Percentiles rank a stretch among this genome's conserved stretches.
Conservation (phyloP, 2,113 vertebrate species). For the Trematocara stigmaticum region DNA sequence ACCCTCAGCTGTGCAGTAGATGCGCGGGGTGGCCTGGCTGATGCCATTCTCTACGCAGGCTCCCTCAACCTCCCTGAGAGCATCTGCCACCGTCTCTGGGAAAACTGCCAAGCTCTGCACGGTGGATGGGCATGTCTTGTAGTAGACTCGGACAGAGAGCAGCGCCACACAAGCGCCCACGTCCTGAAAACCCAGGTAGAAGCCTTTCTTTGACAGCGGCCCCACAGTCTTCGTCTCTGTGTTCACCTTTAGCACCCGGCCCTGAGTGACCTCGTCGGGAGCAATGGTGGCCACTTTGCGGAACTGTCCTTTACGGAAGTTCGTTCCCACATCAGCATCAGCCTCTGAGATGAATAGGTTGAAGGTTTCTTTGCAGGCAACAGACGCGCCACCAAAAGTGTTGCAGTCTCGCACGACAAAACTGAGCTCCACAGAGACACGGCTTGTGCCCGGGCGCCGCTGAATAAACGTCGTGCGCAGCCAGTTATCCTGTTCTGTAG, state of each 20-base stretch:
- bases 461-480: constrained; percentile 95
- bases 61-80: constrained; percentile 80
- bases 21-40: constrained; percentile 75
- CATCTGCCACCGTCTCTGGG: constrained; percentile 82
- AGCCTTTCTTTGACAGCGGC: constrained; percentile 79
- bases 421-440: constrained; percentile 87
- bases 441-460: constrained; percentile 75
- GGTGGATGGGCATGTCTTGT: constrained; percentile 85
- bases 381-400: constrained; percentile 80
- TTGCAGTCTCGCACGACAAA: constrained; percentile 94
- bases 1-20: constrained; percentile 89
- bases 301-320: constrained; percentile 91
- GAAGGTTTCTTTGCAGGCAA: constrained; percentile 95
- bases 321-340: constrained; percentile 89
- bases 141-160: constrained; percentile 86
- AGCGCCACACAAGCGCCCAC: constrained; percentile 88
- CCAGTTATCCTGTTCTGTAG: constrained; percentile 94
- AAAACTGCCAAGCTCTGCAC: constrained; percentile 82
- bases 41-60: constrained; percentile 80
- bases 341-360: constrained; percentile 90
- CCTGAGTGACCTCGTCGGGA: constrained; percentile 86
- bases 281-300: constrained; percentile 93
- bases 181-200: constrained; percentile 97
- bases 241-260: constrained; percentile 81
- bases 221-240: constrained; percentile 81